Base-by-base conservation (phyloP, 2,797 vertebrate species). In the Epinephelus malabaricus region DNA sequence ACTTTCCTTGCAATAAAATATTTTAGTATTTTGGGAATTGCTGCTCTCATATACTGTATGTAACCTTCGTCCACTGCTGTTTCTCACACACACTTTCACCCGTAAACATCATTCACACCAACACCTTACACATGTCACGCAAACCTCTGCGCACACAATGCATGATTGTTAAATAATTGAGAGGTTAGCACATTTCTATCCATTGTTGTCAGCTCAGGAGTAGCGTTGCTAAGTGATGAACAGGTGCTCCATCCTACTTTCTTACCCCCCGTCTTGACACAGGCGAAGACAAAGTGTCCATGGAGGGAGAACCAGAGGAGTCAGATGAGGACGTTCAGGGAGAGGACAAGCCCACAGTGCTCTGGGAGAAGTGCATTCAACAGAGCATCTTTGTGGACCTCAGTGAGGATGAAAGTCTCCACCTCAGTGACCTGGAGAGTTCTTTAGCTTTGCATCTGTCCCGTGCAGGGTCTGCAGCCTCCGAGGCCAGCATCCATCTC, bases 361-460 rank as follows among this genome's bases (percentile, higher is more conserved):
- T 96, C 43, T 96, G 95, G 95, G 90, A 96, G 84, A 95, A 85
- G 77, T 85, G 75, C 72, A 84, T 96, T 62, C 85, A 94, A 83
- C 95, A 96, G 70, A 95, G 91, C 78, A 93, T 96, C 86, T 79
- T 95, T 73, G 81, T 96, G 0, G 94, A 96, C 76, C 92, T 96
- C 1, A 94, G 93, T 76, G 95, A 96, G 65, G 93, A 96, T 71
- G 95, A 95, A 80, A 95, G 95, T 77, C 87, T 96, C 67, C 94
- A 95, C 79, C 75, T 96, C 58, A 96, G 92, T 82, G 94, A 96
- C 74, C 82, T 96, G 63, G 93, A 95, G 66, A 85, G 61, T 67
- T 94, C 94, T 64, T 89, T 96, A 46, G 87, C 69, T 11, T 83
- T 95, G 15, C 84, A 73, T 60, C 56, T 95, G 14, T 95, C 94